Evolutionary conservation across 64 coral and sea anemone species (phyloP), one percentile per base, ranked within the genome.

Genomic region (Orbicella faveolata): DNA sequence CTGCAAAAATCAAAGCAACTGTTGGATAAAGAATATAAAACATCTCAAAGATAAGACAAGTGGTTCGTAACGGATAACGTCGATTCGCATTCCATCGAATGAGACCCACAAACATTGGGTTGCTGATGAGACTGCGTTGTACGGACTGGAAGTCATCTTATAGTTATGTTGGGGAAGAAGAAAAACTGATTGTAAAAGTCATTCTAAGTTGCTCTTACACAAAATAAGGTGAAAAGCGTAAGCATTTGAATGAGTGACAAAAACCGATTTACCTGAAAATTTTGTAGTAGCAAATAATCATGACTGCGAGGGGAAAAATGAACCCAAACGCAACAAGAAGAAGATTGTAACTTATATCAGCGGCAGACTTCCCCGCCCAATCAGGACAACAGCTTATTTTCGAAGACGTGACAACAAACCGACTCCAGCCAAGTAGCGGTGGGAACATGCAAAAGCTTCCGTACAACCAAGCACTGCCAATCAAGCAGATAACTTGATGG

Each of bases 351-450:
- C 79, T 63, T 36, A 76, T n/a, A 44, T 84, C 87, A 6, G 75
- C 36, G 6, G 54, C 1, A 9, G 86, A 53, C 19, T 81, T 48
- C 30, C 90, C 87, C 6, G 21, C 36, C 94, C 94, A 95, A 23
- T 95, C 90, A 0, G 94, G 94, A 19, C 75, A 81, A 39, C 94
- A 95, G 30, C 94, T 95, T 21, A 95, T 14, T 20, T 75, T 82
- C 34, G 94, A 90, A 4, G 94, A 57, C 0, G 84, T 74, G 23
- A 90, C 79, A 35, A 95, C 94, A 57, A 79, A 95, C 23, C 65
- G 62, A 44, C 64, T 92, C 90, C 94, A 95, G 0, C 94, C 94
- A 0, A 95, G 2, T 6, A 95, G 62, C 12, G 94, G 94, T 21
- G 94, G 90, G 4, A 75, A 14, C 90, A 95, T 92, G 3, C 87